A percentile compares a stretch with the other conserved stretches of the same genome.
phyloP scores from a whole-genome alignment of 2,888 invertebrate genomes.

The Dryococelus australis region DNA sequence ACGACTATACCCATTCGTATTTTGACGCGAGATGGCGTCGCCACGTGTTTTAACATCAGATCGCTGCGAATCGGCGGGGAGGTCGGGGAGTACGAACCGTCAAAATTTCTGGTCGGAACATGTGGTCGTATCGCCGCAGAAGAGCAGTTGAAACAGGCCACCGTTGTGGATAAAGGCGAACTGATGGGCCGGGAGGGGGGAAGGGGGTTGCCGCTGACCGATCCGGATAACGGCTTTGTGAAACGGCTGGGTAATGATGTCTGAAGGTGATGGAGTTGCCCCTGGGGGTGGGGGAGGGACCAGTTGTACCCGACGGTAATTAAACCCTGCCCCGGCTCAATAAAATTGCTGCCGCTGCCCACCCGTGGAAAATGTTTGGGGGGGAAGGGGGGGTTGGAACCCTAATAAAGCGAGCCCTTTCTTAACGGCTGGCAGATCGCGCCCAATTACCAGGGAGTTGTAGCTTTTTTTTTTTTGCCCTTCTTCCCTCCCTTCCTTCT shows the following conservation, averaged over 20 bases:
- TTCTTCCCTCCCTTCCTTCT: not conserved
- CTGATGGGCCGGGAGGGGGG: not conserved
- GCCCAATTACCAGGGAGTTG: constrained; percentile 1
- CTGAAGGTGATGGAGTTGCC: not conserved
- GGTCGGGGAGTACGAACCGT: not conserved
- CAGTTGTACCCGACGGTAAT: not conserved
- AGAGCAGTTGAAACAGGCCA: not conserved
- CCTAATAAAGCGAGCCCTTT: constrained; percentile 12
- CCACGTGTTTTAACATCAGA: too few relatives aligned
- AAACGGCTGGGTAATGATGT: not conserved
- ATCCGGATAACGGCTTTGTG: too few relatives aligned
- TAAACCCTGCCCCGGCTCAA: not conserved
- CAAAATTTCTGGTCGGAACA: not conserved
- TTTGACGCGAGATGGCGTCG: too few relatives aligned
- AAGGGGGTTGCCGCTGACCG: not conserved
- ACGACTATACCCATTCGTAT: too few relatives aligned
- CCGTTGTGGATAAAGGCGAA: too few relatives aligned
- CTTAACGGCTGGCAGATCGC: not conserved
- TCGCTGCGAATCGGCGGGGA: too few relatives aligned
- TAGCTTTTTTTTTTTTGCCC: not conserved
- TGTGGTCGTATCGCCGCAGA: not conserved
- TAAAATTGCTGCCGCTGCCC: not conserved
- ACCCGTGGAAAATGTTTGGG: not conserved
- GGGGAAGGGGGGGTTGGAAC: not conserved
- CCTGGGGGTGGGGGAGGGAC: not conserved